phyloP scores from a whole-genome alignment of 2,797 vertebrate species.

The Zalophus californianus region DNA sequence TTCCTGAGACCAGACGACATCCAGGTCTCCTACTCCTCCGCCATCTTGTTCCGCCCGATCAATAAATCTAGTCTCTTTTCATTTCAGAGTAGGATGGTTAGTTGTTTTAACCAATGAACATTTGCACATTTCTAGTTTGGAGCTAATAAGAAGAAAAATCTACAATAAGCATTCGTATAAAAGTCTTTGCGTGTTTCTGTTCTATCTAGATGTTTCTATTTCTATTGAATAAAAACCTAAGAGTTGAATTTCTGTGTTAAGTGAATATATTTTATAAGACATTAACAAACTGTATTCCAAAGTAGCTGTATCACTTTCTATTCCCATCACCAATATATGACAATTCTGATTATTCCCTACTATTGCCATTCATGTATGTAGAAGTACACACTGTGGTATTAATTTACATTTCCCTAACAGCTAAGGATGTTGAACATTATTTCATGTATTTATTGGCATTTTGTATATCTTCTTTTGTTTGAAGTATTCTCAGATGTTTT shows the following conservation, averaged over 20 bases:
- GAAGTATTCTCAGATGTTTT: not conserved
- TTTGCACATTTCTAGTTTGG: not conserved
- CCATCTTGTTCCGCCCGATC: no score
- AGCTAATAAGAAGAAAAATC: not conserved
- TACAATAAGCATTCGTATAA: not conserved
- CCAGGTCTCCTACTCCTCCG: no score
- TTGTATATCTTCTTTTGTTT: not conserved
- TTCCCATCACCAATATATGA: not conserved
- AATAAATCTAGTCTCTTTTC: not conserved
- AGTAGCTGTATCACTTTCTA: not conserved
- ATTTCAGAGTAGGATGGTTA: not conserved
- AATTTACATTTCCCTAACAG: not conserved
- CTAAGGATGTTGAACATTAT: not conserved
- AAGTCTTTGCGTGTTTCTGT: not conserved
- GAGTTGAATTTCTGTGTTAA: not conserved
- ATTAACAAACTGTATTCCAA: not conserved
- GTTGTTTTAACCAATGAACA: not conserved
- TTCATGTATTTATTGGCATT: not conserved
- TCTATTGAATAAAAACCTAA: constrained; percentile 25
- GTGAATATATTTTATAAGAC: not conserved
- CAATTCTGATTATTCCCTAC: not conserved
- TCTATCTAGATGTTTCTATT: not conserved
- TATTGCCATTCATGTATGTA: not conserved
- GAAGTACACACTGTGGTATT: not conserved
- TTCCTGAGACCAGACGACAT: no score